Evolutionary conservation across 2,888 invertebrate genomes (phyloP).

Genomic region (Dasysyrphus tricinctus): DNA sequence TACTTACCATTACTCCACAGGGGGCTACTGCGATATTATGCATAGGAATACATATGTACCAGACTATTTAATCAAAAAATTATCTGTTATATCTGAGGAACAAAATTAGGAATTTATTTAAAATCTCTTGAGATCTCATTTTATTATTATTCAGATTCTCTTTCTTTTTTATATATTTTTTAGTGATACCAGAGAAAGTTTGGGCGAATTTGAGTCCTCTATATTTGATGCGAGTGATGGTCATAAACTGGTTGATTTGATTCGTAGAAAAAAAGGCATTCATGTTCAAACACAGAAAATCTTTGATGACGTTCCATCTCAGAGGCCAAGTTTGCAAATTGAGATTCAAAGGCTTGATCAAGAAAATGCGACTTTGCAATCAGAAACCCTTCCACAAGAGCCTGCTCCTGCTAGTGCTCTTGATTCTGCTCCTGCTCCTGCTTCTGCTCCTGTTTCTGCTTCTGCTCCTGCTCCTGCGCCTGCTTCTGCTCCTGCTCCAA

Average conservation of each 20-base stretch:
- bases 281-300: constrained; percentile 49
- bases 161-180: neutral
- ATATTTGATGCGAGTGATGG: constrained; percentile 67
- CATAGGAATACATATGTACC: too few relatives aligned
- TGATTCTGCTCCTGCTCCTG: neutral
- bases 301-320: constrained; percentile 48
- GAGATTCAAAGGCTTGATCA: constrained; percentile 53
- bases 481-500: neutral
- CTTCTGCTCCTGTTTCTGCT: neutral
- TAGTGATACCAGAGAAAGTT: constrained; percentile 45
- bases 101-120: too few relatives aligned
- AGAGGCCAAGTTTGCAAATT: constrained; percentile 60
- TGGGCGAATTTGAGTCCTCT: constrained; percentile 60
- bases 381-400: neutral
- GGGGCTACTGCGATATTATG: too few relatives aligned
- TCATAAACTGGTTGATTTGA: constrained; percentile 61
- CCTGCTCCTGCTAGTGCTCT: neutral
- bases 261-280: constrained; percentile 65
- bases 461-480: neutral
- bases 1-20: too few relatives aligned
- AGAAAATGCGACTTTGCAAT: constrained; percentile 17
- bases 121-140: too few relatives aligned
- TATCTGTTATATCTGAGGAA: too few relatives aligned
- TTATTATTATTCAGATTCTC: too few relatives aligned
- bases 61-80: too few relatives aligned